Percentiles rank a stretch among this genome's conserved stretches.
phyloP scores from a whole-genome alignment of 2,797 vertebrate species.

The Enteromius unitaeniatus region DNA sequence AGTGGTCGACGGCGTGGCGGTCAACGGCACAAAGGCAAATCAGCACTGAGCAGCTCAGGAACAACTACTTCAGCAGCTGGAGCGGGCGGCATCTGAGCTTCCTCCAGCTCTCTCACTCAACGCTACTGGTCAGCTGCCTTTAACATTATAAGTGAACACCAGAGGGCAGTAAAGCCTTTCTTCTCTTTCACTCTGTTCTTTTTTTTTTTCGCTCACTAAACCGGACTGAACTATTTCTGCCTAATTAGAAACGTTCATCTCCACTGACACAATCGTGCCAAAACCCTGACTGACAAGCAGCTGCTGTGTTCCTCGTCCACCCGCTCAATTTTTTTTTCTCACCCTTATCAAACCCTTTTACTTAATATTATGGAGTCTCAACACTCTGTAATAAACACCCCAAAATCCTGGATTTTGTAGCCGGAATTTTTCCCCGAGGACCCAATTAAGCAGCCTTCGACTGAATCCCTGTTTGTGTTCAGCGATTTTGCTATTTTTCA shows the following conservation, averaged over 20 bases:
- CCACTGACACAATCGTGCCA: conserved; percentile 44
- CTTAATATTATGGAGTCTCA: conserved; percentile 16
- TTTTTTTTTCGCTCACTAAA: background rate
- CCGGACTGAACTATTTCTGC: background rate
- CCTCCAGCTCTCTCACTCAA: background rate
- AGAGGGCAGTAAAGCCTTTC: conserved; percentile 31
- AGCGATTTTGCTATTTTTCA: conserved; percentile 35
- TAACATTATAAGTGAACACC: conserved; percentile 11
- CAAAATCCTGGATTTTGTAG: conserved; percentile 4
- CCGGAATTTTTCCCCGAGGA: conserved; percentile 42
- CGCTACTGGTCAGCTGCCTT: background rate
- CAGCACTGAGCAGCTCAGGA: conserved; percentile 55
- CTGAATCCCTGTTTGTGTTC: conserved; percentile 51
- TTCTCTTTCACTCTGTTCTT: background rate
- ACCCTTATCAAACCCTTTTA: conserved; percentile 16
- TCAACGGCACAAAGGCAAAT: conserved; percentile 76
- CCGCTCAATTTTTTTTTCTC: background rate
- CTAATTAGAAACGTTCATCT: conserved; percentile 36
- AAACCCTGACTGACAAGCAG: conserved; percentile 47
- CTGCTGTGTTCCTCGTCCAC: conserved; percentile 14
- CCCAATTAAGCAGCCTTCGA: conserved; percentile 47
- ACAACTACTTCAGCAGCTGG: conserved; percentile 65
- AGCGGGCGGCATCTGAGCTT: conserved; percentile 66
- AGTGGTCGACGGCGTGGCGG: conserved; percentile 76
- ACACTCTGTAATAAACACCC: conserved; percentile 31